These are phyloP conservation scores for Brenthis ino DNA, from an alignment of 2,888 invertebrate genomes.

Conservation along the genomic window DNA sequence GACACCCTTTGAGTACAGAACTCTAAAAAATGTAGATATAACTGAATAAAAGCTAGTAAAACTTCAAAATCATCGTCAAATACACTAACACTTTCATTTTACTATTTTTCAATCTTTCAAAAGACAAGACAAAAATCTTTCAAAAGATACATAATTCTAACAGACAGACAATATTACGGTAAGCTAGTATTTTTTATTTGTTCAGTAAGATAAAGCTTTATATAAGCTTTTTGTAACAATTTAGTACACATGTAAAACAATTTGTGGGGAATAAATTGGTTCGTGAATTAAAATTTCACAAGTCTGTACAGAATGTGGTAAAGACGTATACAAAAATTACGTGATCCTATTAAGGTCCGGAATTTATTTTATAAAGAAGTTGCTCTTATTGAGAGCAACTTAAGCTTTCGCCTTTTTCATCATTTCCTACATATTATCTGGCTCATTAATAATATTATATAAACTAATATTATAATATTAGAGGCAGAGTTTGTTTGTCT, in stretches of 20 bases:
- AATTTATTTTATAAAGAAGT: conserved; percentile 3
- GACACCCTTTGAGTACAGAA: no score
- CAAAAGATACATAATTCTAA: no score
- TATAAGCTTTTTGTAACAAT: background rate
- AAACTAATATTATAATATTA: no score
- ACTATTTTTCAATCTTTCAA: no score
- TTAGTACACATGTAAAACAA: conserved; percentile 6
- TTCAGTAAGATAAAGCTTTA: background rate
- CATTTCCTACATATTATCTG: background rate
- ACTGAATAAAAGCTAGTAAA: no score
- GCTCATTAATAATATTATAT: background rate
- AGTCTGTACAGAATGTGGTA: conserved; percentile 1
- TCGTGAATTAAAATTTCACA: conserved; percentile 5
- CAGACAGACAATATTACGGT: background rate
- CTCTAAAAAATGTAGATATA: no score
- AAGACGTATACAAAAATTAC: conserved; percentile 8
- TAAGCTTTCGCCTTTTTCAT: background rate
- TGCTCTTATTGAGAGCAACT: conserved; percentile 1
- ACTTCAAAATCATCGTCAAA: no score
- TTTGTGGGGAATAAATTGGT: conserved; percentile 1
- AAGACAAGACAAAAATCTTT: no score
- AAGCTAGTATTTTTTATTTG: background rate
- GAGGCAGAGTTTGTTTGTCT: no score
- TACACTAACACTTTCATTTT: no score
- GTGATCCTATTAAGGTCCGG: conserved; percentile 16